Evolutionary conservation across 2,113 vertebrate species (phyloP).

Genomic region (Mus musculus): GRCm39 chr12:10311001-10311500

Average conservation of each 20-base stretch:
- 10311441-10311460: neutral
- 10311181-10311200: neutral
- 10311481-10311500: neutral
- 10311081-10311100: neutral
- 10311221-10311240: neutral
- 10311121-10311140: neutral
- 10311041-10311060: neutral
- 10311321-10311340: neutral
- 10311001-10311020: neutral
- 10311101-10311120: neutral
- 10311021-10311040: neutral
- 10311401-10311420: neutral
- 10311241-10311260: neutral
- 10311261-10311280: neutral
- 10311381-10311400: constrained; percentile 55
- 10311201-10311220: neutral
- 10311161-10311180: neutral
- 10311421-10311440: constrained; percentile 13
- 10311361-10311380: constrained; percentile 50
- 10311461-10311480: neutral
- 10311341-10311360: neutral
- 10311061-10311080: neutral
- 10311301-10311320: neutral
- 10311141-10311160: neutral
- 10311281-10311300: neutral